A percentile compares a stretch with the other conserved stretches of the same genome.
These are phyloP conservation scores for Myzus persicae DNA, from an alignment of 1,140 invertebrate genomes.

Conservation along the genomic window DNA sequence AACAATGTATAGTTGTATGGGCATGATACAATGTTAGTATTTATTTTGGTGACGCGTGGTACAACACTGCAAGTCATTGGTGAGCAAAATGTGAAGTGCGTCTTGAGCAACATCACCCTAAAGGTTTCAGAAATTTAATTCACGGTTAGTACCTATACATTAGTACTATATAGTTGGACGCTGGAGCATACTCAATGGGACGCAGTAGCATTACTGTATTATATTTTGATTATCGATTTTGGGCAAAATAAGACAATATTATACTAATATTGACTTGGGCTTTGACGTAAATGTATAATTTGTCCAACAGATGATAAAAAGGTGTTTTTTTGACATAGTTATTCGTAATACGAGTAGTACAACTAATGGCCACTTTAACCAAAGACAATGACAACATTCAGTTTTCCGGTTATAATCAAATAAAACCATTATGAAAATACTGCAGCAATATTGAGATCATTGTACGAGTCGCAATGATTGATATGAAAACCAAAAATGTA, in stretches of 20 bases:
- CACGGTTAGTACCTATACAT: neutral
- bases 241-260: neutral
- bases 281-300: neutral
- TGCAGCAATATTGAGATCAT: neutral
- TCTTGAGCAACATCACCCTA: neutral
- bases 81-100: neutral
- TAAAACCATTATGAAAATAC: neutral
- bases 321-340: neutral
- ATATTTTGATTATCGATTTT: neutral
- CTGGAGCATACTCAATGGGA: neutral
- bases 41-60: neutral
- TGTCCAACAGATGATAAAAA: no score
- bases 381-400: neutral
- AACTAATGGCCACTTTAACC: neutral
- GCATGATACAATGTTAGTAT: neutral
- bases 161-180: neutral
- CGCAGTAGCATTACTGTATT: neutral
- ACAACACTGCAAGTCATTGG: neutral
- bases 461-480: neutral
- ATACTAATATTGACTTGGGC: neutral
- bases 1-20: neutral
- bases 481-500: neutral
- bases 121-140: neutral
- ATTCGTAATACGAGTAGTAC: neutral
- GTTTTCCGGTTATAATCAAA: neutral